Evolutionary conservation across 2,888 invertebrate species (phyloP), one percentile per base, ranked within the genome.

Genomic region (Heliconius ismenius): DNA sequence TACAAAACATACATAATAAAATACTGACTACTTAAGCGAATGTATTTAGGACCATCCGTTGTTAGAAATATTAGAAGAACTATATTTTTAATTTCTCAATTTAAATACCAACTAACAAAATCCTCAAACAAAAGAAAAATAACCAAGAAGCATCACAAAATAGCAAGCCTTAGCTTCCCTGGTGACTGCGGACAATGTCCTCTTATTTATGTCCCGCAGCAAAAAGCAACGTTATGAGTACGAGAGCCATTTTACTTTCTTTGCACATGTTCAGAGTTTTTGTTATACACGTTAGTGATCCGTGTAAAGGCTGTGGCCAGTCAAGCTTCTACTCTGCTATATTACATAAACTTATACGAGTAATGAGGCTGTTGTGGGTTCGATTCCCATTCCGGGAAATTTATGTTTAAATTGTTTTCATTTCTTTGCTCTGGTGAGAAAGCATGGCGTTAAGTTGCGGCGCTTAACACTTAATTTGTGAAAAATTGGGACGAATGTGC

Each of bases 221-320:
- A 87, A 88, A 88, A 86, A 86, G 83, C 85, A 82, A 83, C 84
- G 83, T 89, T 89, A 87, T 89, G 87, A 90, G 90, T 87, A 86
- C 85, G 84, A 86, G 86, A 84, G 84, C 84, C 81, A 82, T 83
- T 80, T 80, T 79, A 79, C 78, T 79, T 81, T 81, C 81, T 81
- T 81, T 81, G 79, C 80, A 78, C 76, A 80, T 79, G 81, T 81
- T 78, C 77, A 81, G 77, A 81, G 81, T 82, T 81, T 82, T 82
- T 82, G 80, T 79, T 78, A 79, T 80, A 79, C 80, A 79, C 32
- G 72, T n/a, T 75, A 70, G 78, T 76, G 72, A 68, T 76, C 79
- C 81, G 80, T 78, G 75, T 78, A 77, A 78, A 76, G 67, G 76
- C 58, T 76, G 49, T 49, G 58, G 21, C 36, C 32, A 36, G 54